Base-by-base conservation (phyloP, 2,113 vertebrate genomes). In the Onychorhynchus coronatus region DNA sequence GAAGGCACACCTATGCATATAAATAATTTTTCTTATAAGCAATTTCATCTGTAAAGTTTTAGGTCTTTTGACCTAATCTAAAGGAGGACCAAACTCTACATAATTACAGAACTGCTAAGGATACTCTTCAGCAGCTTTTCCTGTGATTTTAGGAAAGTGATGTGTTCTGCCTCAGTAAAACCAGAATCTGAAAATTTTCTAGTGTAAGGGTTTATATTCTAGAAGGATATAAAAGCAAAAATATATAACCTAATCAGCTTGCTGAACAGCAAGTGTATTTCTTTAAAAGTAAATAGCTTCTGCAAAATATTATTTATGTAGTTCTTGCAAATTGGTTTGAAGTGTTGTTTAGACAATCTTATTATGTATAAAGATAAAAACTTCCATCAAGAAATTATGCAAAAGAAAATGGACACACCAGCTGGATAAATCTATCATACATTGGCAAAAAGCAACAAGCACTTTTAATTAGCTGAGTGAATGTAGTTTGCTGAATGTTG, bases 381-480 rank as follows among this genome's bases (percentile, higher is more conserved):
- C 95, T 97, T 98, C 97, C 97, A 98, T 98, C 98, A 98, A 97
- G 97, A 98, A 98, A 98, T 98, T 97, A 95, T 98, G 95, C 85
- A 98, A 98, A 97, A 95, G 96, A 96, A 97, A 98, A 98, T 98
- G 98, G 98, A 98, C 97, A 97, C 97, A 98, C 98, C 99, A 99
- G 99, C 99, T 99, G 99, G 98, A 97, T 98, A 98, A 98, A 99
- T 99, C 98, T 98, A 98, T 99, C 98, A 99, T 98, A 98, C 93
- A 91, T 91, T 39, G 97, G 98, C 98, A 98, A 98, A 96, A 97
- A 95, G 91, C 93, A 95, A 97, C 96, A 98, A 98, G 98, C 98
- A 98, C 99, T 99, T 99, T 99, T 99, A 99, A 99, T 99, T 99
- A 99, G 99, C 98, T 99, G 99, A 99, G 99, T 99, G 99, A 99